Conservation (phyloP, 2,888 invertebrate genomes). For the Pyrrhosoma nymphula region DNA sequence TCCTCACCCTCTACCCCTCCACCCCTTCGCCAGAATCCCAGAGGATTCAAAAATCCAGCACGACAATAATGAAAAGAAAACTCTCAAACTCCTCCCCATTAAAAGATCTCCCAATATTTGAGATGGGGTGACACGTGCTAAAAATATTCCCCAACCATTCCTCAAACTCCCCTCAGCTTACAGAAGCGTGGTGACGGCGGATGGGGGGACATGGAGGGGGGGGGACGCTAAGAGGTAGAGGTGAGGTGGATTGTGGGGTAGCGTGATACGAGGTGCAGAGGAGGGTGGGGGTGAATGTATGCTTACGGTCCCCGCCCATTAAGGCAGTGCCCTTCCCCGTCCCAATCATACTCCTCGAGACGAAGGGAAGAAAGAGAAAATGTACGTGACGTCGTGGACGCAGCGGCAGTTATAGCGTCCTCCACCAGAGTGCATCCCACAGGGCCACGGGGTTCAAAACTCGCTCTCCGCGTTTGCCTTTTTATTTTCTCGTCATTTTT, state of each 20-base stretch:
- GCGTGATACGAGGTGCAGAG: background rate
- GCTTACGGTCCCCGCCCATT: slow-evolving; percentile 55
- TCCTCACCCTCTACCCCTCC: background rate
- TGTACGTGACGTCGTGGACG: background rate
- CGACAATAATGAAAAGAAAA: slow-evolving; percentile 19
- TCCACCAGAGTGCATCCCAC: slow-evolving; percentile 13
- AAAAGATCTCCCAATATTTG: slow-evolving; percentile 58
- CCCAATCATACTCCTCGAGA: background rate
- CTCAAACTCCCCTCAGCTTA: background rate
- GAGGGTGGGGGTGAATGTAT: background rate
- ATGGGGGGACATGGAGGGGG: background rate
- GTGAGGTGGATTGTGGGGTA: background rate
- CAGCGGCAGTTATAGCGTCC: background rate
- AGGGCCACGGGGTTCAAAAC: slow-evolving; percentile 23
- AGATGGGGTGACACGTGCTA: slow-evolving; percentile 56
- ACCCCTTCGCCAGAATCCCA: background rate
- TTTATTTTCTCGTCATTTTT: background rate
- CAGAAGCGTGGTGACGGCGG: background rate
- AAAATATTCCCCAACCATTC: background rate
- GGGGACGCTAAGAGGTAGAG: background rate
- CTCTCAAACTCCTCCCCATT: background rate
- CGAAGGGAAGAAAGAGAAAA: background rate
- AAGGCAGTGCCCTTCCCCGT: background rate
- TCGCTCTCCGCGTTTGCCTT: background rate
- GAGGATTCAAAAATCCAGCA: background rate